A percentile compares a stretch with the other conserved stretches of the same genome.
These are phyloP conservation scores for Corvus cornix DNA, from an alignment of 2,113 vertebrate genomes.

Conservation along the genomic window DNA sequence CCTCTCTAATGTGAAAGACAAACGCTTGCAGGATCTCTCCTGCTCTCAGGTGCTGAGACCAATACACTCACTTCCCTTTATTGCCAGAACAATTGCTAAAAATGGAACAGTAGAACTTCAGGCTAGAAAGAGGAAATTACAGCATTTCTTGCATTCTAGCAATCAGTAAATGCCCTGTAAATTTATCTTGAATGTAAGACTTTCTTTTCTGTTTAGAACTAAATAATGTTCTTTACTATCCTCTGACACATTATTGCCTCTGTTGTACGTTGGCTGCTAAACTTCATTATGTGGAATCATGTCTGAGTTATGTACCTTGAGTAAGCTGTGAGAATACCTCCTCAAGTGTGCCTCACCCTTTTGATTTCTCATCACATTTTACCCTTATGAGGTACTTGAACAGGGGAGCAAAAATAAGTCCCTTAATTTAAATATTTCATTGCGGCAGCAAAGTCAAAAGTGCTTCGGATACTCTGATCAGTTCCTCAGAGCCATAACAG, in stretches of 20 bases:
- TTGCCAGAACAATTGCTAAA: background rate
- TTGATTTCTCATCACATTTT: background rate
- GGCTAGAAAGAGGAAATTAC: background rate
- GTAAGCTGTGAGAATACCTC: background rate
- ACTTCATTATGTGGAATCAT: background rate
- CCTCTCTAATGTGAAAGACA: background rate
- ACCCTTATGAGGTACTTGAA: background rate
- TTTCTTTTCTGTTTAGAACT: background rate
- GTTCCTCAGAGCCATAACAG: background rate
- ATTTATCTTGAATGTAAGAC: background rate
- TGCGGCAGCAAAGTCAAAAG: background rate
- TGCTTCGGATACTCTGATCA: background rate
- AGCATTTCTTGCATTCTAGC: background rate
- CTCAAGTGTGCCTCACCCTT: background rate
- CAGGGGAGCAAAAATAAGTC: background rate
- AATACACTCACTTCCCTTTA: background rate
- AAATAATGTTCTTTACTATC: background rate
- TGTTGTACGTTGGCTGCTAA: background rate
- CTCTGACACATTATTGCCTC: background rate
- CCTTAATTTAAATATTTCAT: conserved; percentile 5
- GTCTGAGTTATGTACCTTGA: background rate
- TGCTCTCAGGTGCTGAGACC: background rate
- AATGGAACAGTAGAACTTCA: background rate
- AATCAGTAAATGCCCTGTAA: background rate
- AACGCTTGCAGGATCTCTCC: background rate